Percentiles rank a stretch among this genome's conserved stretches.
phyloP scores from a whole-genome alignment of 1,140 invertebrate genomes.

The Cryptotermes secundus region DNA sequence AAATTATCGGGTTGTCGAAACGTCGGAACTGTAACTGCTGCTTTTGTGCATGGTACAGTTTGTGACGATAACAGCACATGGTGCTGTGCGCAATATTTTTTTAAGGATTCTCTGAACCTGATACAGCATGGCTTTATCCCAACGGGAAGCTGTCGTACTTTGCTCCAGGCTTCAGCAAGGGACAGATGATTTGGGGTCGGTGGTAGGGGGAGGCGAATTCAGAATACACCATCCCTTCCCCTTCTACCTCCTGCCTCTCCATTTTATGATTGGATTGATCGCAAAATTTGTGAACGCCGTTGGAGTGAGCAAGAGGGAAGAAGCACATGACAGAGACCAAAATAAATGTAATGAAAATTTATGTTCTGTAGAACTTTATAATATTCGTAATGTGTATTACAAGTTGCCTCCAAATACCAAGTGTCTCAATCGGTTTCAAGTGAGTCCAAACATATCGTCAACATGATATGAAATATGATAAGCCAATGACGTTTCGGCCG shows the following conservation, averaged over 20 bases:
- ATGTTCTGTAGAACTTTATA: background rate
- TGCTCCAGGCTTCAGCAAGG: background rate
- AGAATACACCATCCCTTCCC: background rate
- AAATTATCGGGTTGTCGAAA: background rate
- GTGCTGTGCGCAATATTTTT: background rate
- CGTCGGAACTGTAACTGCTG: background rate
- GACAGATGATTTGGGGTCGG: background rate
- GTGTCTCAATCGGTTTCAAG: background rate
- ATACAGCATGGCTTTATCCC: background rate
- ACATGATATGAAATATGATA: background rate
- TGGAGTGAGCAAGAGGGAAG: background rate
- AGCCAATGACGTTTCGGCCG: too few relatives aligned
- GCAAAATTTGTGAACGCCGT: background rate
- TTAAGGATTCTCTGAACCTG: background rate
- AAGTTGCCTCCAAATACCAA: background rate
- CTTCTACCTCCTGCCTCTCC: background rate
- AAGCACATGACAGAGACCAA: background rate
- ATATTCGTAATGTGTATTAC: constrained; percentile 30
- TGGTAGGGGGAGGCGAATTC: background rate
- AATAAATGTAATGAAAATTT: constrained; percentile 11
- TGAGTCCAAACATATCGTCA: background rate
- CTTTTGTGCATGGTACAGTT: background rate
- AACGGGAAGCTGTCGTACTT: background rate
- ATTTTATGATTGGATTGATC: constrained; percentile 17
- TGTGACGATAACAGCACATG: background rate